phyloP scores from a whole-genome alignment of 1,140 invertebrate genomes.

The Coptotermes formosanus region DNA sequence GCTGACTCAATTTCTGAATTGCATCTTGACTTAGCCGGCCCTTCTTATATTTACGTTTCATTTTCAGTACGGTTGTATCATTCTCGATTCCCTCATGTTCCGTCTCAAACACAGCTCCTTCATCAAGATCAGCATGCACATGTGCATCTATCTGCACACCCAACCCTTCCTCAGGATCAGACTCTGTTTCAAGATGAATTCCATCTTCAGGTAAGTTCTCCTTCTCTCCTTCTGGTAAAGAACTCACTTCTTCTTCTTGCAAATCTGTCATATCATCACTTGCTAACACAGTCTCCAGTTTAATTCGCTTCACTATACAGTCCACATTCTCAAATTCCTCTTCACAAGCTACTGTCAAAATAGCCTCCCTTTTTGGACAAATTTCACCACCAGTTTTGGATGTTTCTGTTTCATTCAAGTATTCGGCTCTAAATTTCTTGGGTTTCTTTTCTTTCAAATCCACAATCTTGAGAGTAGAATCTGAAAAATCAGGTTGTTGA shows the following conservation, averaged over 20 bases:
- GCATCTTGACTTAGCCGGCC: slow-evolving; percentile 20
- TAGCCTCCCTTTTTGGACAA: background rate
- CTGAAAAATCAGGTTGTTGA: background rate
- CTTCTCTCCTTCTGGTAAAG: slow-evolving; percentile 31
- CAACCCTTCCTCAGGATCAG: slow-evolving; percentile 25
- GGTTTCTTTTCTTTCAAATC: slow-evolving; percentile 10
- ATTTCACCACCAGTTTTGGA: slow-evolving; percentile 22
- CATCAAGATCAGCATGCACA: slow-evolving; percentile 18
- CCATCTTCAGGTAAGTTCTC: slow-evolving; percentile 29
- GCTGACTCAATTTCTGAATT: slow-evolving; percentile 27
- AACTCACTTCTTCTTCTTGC: slow-evolving; percentile 25
- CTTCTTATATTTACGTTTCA: slow-evolving; percentile 28
- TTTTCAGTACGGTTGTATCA: background rate
- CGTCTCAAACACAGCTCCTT: slow-evolving; percentile 7
- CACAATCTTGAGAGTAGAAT: slow-evolving; percentile 4
- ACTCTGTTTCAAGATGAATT: slow-evolving; percentile 14
- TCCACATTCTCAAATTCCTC: slow-evolving; percentile 27
- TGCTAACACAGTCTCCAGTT: slow-evolving; percentile 21
- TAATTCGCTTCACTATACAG: slow-evolving; percentile 21
- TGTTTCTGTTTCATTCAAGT: slow-evolving; percentile 11
- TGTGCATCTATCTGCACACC: background rate
- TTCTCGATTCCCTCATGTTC: slow-evolving; percentile 16
- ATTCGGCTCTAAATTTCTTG: background rate
- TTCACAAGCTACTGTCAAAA: slow-evolving; percentile 20
- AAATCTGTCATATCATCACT: slow-evolving; percentile 5